A percentile compares a stretch with the other conserved stretches of the same genome.
phyloP scores from a whole-genome alignment of 2,888 invertebrate genomes.

The Nomada ruficornis region DNA sequence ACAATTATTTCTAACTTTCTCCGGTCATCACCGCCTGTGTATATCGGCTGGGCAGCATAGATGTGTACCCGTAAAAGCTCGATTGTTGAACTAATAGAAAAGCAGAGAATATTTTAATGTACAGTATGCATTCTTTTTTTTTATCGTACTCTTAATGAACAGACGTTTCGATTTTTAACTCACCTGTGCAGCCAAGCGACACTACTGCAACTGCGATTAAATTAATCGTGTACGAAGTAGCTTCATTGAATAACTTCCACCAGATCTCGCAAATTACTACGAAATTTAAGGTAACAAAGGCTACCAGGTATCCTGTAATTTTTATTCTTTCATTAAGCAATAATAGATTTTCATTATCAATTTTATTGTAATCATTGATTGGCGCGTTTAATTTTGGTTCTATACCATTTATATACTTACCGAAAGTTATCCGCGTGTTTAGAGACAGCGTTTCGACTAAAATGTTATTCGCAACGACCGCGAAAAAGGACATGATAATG shows the following conservation, averaged over 20 bases:
- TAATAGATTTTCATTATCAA: too few relatives aligned
- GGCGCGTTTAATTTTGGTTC: too few relatives aligned
- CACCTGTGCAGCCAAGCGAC: conserved; percentile 94
- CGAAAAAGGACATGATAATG: conserved; percentile 94
- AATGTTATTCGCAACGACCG: conserved; percentile 94
- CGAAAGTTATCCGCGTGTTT: conserved; percentile 94
- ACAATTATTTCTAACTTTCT: conserved; percentile 89
- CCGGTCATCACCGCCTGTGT: conserved; percentile 98
- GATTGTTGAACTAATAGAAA: conserved; percentile 91
- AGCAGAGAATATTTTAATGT: neutral
- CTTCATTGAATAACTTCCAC: conserved; percentile 91
- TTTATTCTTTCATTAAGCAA: neutral
- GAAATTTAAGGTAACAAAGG: conserved; percentile 92
- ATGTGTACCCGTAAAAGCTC: conserved; percentile 97
- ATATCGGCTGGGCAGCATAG: conserved; percentile 94
- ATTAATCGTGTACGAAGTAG: conserved; percentile 93
- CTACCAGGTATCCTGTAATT: conserved; percentile 90
- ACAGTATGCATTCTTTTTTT: neutral
- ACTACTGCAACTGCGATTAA: conserved; percentile 93
- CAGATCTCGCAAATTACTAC: conserved; percentile 94
- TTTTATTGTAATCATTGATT: neutral
- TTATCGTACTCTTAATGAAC: too few relatives aligned
- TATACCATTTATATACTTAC: conserved; percentile 83
- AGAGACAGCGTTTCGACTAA: conserved; percentile 93
- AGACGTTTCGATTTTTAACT: too few relatives aligned